phyloP scores from a whole-genome alignment of 2,888 invertebrate species.

The Andrena hattorfiana region DNA sequence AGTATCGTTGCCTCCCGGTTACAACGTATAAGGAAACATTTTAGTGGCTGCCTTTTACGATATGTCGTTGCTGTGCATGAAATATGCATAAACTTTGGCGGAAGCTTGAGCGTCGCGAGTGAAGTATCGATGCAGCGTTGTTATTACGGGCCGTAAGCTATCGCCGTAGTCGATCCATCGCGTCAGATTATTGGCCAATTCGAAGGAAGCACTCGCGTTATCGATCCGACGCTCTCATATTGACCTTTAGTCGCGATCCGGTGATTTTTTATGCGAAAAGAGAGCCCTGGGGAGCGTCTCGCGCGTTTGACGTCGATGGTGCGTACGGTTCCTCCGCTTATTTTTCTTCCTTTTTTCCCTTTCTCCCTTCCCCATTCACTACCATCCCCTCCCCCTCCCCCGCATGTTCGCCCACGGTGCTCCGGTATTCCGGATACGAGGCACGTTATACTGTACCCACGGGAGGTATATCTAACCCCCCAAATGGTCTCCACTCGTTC shows the following conservation, averaged over 20 bases:
- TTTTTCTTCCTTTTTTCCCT: constrained; percentile 27
- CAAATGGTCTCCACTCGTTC: constrained; percentile 74
- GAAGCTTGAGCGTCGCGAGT: not conserved
- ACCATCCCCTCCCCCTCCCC: not conserved
- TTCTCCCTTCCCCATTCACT: not conserved
- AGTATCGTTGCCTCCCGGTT: not conserved
- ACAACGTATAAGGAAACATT: constrained; percentile 10
- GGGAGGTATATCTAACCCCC: constrained; percentile 77
- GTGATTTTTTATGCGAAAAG: constrained; percentile 66
- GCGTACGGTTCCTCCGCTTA: constrained; percentile 47
- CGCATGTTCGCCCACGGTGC: constrained; percentile 30
- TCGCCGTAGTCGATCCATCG: constrained; percentile 7
- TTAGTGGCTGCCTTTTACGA: constrained; percentile 24
- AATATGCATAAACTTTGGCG: constrained; percentile 32
- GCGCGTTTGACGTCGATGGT: constrained; percentile 62
- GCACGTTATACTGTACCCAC: constrained; percentile 74
- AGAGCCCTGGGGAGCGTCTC: constrained; percentile 69
- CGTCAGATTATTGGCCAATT: constrained; percentile 27
- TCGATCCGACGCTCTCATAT: constrained; percentile 52
- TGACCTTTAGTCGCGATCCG: constrained; percentile 63
- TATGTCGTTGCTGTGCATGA: constrained; percentile 33
- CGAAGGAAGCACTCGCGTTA: constrained; percentile 5
- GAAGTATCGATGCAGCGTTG: constrained; percentile 6
- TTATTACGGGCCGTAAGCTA: not conserved
- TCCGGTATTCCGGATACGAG: constrained; percentile 66